Base-by-base conservation (phyloP, 2,797 vertebrate genomes). In the Melanotaenia trifasciata region DNA sequence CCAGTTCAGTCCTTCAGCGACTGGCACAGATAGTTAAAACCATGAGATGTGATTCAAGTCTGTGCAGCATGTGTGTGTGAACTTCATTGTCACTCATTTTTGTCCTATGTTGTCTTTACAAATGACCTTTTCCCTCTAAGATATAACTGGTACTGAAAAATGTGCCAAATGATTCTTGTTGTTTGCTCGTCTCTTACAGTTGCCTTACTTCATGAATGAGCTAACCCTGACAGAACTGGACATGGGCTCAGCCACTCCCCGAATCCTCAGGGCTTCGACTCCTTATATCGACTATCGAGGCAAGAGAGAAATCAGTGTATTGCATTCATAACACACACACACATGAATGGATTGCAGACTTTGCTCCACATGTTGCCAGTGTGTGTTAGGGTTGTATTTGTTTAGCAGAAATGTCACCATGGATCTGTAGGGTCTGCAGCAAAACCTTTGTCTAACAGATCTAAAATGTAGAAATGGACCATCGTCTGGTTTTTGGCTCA, bases 131-230 rank as follows among this genome's bases (percentile, higher is more conserved):
- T 47, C 20, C 20, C 11, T 47, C 6, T n/a, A 47, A 47, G 18
- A 7, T 47, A n/a, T 20, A 47, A n/a, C 45, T 20, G 20, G 8
- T 20, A n/a, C 7, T 47, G 2, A 47, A 47, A 43, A 43, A 16
- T 18, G 16, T 43, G 40, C 40, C 14, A 47, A 47, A 47, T n/a
- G 20, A 47, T 20, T 45, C 18, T 1, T 45, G 43, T 33, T 74
- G 3, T 76, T 0, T 71, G 28, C 26, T 61, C 57, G 24, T 84
- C 30, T 78, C 68, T 84, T 84, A 78, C 81, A 99, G 98, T 90
- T 99, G 87, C 98, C 98, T 3, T 99, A 99, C 92, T 99, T 99
- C 89, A 99, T 99, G 98, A 99, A 99, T 74, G 98, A 99, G 84
- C 90, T 99, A 60, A 97, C 96, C 2, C 93, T 99, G 80, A 99